Base-by-base conservation (phyloP, 2,888 invertebrate genomes). In the Noctua fimbriata region DNA sequence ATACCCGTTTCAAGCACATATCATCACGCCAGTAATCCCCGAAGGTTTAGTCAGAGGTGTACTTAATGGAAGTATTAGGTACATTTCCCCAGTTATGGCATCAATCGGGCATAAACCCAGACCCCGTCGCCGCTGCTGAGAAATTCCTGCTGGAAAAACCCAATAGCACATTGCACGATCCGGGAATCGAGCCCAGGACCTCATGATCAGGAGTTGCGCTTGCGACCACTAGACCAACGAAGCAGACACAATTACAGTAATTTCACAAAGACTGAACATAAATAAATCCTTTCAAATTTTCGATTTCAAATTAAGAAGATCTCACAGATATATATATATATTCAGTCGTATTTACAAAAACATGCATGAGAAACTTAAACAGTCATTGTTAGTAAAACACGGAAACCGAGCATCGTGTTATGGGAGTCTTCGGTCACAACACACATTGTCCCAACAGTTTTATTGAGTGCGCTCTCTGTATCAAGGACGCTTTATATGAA, bases 391-490 rank as follows among this genome's bases (percentile, higher is more conserved):
- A 86, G 81, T 75, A 81, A 90, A 91, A 91, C 88, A 89, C 84
- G 89, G 89, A 91, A 90, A 90, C 87, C 84, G 70, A 78, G 86
- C 76, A 65, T 73, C 84, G 76, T 93, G 90, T 93, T 92, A 89
- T 93, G 93, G 90, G 90, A 92, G 89, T 79, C 74, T 82, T 55
- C 55, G 85, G 76, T 80, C 84, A 89, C 82, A 90, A 88, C 87
- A 90, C 71, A 81, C 89, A 92, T 92, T 92, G 93, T 93, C 89
- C 88, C 66, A 66, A 47, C 63, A 67, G 71, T 81, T 90, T 86
- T 84, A 85, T 81, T 74, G 65, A 73, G 76, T 73, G 70, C 58
- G 52, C 71, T 76, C 71, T 67, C 21, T 18, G 71, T 65, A 72
- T 36, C 69, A 67, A 69, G 60, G 70, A 77, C 63, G 79, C 52